phyloP scores from a whole-genome alignment of 1,140 invertebrate genomes.

The Druon quercuslanigerum region DNA sequence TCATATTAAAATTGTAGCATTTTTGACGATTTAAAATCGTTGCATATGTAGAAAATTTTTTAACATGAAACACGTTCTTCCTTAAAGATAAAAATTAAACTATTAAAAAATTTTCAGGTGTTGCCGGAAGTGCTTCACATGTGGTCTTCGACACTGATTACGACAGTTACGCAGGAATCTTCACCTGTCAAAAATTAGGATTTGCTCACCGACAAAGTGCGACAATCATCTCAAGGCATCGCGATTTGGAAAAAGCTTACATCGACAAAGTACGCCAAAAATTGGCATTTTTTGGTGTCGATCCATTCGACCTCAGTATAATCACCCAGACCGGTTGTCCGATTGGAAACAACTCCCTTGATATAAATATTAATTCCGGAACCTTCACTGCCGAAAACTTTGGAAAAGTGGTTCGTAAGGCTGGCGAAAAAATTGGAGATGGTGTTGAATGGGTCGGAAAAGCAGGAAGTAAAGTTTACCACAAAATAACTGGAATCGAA shows the following conservation, averaged over 20 bases:
- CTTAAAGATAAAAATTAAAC: conserved; percentile 24
- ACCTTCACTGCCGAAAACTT: conserved; percentile 85
- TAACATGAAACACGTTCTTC: conserved; percentile 8
- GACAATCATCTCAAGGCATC: conserved; percentile 84
- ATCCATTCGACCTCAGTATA: conserved; percentile 85
- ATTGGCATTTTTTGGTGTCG: conserved; percentile 79
- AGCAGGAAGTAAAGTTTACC: conserved; percentile 77
- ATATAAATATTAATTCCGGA: conserved; percentile 84
- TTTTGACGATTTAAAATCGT: background rate
- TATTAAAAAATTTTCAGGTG: conserved; percentile 74
- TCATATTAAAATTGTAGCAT: too few relatives aligned
- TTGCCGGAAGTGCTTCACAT: conserved; percentile 85
- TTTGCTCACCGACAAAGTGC: conserved; percentile 86
- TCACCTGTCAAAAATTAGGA: conserved; percentile 86
- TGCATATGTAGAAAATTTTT: background rate
- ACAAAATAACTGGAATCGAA: conserved; percentile 70
- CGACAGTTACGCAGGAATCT: conserved; percentile 83
- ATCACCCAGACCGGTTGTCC: conserved; percentile 83
- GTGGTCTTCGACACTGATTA: conserved; percentile 87
- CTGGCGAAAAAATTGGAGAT: conserved; percentile 83
- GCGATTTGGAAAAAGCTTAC: conserved; percentile 81
- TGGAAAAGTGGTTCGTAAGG: conserved; percentile 82
- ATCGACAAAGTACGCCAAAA: conserved; percentile 82
- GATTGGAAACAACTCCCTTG: conserved; percentile 77
- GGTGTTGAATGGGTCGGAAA: conserved; percentile 78